A percentile compares a stretch with the other conserved stretches of the same genome.
phyloP scores from a whole-genome alignment of 2,888 invertebrate species.

The Trachelus tabidus region DNA sequence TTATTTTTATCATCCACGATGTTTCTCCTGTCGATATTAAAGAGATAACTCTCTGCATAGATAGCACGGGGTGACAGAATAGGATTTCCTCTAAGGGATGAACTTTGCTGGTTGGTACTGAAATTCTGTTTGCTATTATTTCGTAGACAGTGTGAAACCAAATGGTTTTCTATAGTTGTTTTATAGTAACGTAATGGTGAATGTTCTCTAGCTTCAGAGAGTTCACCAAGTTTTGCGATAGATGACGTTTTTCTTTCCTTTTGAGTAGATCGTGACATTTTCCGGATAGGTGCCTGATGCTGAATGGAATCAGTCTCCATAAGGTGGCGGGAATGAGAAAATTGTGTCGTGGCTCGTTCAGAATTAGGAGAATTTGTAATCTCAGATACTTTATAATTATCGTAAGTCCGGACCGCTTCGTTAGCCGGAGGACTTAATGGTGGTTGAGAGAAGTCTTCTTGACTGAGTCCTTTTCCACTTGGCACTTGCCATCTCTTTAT shows the following conservation, averaged over 20 bases:
- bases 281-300: neutral
- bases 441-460: neutral
- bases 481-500: constrained; percentile 43
- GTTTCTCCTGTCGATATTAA: neutral
- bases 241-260: neutral
- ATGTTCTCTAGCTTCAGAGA: neutral
- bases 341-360: neutral
- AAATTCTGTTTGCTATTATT: neutral
- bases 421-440: neutral
- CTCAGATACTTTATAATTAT: neutral
- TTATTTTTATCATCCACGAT: neutral
- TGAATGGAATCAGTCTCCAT: neutral
- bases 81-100: neutral
- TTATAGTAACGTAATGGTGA: neutral
- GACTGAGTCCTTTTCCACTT: constrained; percentile 9
- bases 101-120: neutral
- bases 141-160: neutral
- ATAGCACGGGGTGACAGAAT: neutral
- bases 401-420: neutral
- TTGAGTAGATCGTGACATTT: neutral
- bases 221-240: neutral
- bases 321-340: neutral
- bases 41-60: neutral
- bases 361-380: neutral
- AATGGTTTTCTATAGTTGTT: neutral